Base-by-base conservation (phyloP, 2,113 vertebrate genomes). In the Bujurquina vittata region DNA sequence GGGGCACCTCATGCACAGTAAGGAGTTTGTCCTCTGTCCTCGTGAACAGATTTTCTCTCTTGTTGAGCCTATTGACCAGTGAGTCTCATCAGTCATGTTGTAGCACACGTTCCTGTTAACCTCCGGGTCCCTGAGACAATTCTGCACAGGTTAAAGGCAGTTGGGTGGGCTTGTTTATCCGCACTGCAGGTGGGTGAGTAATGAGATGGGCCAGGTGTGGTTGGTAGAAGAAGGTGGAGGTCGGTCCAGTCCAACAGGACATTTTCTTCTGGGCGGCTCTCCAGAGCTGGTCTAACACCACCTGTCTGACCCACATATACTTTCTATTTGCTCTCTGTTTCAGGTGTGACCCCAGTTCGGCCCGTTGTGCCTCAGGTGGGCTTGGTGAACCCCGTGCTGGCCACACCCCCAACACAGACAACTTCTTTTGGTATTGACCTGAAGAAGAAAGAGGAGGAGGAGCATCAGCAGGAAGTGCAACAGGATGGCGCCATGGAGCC, bases 341-440 rank as follows among this genome's bases (percentile, higher is more conserved):
- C 94, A 98, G 97, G 97, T 78, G 97, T 98, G 61, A 98, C 97
- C 17, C 97, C 97, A 0, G 96, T 95, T 18, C 95, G 97, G 4
- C 95, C 96, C 0, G 90, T 96, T 55, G 93, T 98, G 52, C 97
- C 97, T 1, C 97, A 97, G 65, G 97, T 98, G 87, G 97, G 97
- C 0, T 94, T 99, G 6, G 97, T 99, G 37, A 99, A 97, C 54
- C 97, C 97, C 3, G 97, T 98, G 73, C 92, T 99, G 87, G 96
- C 97, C 26, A 97, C 96, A 1, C 97, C 97, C 0, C 97, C 96
- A 0, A 90, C 95, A 85, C 58, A 77, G 88, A 91, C 94, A 85
- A 75, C 83, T 3, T 46, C 37, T 2, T 20, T 76, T 11, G 87
- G 89, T 2, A 93, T 90, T 0, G 96, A 97, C 46, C 96, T 95